These are phyloP conservation scores for Bombyx mori DNA, from an alignment of 1,140 invertebrate species.

Conservation along the genomic window ASM3026992v2 NC_085114.1:1243501-1244000, in stretches of 20 bases:
- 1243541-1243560: not conserved
- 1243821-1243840: constrained; percentile 93
- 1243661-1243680: constrained; percentile 94
- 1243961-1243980: too few relatives aligned
- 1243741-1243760: constrained; percentile 82
- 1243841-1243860: constrained; percentile 95
- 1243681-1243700: constrained; percentile 93
- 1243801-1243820: constrained; percentile 92
- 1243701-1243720: constrained; percentile 84
- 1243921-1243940: not conserved
- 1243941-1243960: not conserved
- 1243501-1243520: not conserved
- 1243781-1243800: constrained; percentile 94
- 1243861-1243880: constrained; percentile 91
- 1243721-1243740: constrained; percentile 89
- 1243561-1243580: constrained; percentile 88
- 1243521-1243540: not conserved
- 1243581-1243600: constrained; percentile 84
- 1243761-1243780: constrained; percentile 94
- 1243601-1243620: constrained; percentile 75
- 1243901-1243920: not conserved
- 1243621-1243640: not conserved
- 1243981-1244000: too few relatives aligned
- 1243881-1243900: constrained; percentile 82
- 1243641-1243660: not conserved